Evolutionary conservation across 2,888 invertebrate species (phyloP).

Genomic region (Electrophaes corylata): DNA sequence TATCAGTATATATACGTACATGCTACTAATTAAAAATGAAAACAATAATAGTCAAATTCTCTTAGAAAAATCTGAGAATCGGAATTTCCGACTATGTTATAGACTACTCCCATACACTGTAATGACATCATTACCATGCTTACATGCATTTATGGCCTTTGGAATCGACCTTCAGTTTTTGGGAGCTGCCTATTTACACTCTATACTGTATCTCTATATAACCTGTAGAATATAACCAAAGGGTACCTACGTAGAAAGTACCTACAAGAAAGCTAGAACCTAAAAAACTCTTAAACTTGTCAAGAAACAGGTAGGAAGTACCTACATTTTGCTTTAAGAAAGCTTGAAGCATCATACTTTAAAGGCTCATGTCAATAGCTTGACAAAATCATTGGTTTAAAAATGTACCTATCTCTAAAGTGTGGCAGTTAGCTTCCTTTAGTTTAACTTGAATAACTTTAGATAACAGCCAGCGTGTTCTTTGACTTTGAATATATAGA

Average conservation of each 20-base stretch:
- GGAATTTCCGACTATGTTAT: neutral
- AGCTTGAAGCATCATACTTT: neutral
- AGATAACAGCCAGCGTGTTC: neutral
- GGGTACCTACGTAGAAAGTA: too few species aligned
- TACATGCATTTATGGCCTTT: neutral
- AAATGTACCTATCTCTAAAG: neutral
- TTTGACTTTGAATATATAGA: neutral
- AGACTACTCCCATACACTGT: neutral
- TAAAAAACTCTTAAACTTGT: neutral
- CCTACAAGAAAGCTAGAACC: neutral
- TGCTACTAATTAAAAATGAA: neutral
- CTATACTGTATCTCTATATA: neutral
- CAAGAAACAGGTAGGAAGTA: neutral
- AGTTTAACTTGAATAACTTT: neutral
- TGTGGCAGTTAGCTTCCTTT: neutral
- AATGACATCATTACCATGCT: neutral
- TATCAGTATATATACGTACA: neutral
- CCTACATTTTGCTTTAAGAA: neutral
- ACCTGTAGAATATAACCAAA: neutral
- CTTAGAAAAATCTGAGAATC: neutral
- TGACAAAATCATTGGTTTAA: too few species aligned
- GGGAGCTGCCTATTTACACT: neutral
- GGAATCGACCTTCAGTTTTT: neutral
- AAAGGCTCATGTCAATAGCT: neutral
- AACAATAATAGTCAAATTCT: neutral